Percentiles rank a stretch among this genome's conserved stretches.
Evolutionary conservation across 1,140 invertebrate genomes (phyloP).

Genomic region (Aphelenchoides avenae): DNA sequence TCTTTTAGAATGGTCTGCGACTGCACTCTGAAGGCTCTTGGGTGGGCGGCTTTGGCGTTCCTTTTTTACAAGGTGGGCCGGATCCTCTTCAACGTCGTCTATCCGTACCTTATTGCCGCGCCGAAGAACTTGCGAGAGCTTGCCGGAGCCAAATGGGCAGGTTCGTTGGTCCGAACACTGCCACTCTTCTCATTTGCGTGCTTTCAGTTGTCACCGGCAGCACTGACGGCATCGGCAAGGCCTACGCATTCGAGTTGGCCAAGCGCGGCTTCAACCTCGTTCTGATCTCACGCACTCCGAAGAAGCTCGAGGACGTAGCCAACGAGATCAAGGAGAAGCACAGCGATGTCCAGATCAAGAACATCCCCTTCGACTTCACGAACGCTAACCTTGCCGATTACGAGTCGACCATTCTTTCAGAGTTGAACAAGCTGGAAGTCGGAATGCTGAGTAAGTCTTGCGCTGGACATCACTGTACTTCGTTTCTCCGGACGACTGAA

Average conservation of each 20-base stretch:
- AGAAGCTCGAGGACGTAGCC: conserved; percentile 44
- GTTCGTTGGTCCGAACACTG: conserved; percentile 22
- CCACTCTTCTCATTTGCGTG: neutral
- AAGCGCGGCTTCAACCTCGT: conserved; percentile 47
- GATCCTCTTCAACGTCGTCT: conserved; percentile 35
- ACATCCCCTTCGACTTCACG: conserved; percentile 44
- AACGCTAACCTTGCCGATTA: conserved; percentile 39
- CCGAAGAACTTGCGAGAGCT: conserved; percentile 31
- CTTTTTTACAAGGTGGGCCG: conserved; percentile 23
- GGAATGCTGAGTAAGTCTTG: conserved; percentile 43
- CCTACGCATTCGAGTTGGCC: conserved; percentile 51
- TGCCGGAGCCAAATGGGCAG: conserved; percentile 47
- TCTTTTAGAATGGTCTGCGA: too few species aligned
- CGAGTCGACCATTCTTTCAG: conserved; percentile 31
- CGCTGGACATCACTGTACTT: neutral
- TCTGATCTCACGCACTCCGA: conserved; percentile 44
- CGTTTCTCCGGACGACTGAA: neutral
- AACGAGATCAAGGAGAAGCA: conserved; percentile 35
- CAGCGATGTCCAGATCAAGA: conserved; percentile 23
- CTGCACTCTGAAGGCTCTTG: too few species aligned
- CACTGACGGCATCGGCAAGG: conserved; percentile 56
- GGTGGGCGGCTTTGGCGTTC: conserved; percentile 13
- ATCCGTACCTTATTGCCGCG: conserved; percentile 35
- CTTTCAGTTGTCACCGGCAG: conserved; percentile 51
- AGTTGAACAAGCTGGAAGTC: conserved; percentile 43